Conservation (phyloP, 2,888 invertebrate species). For the Melipona beecheii region DNA sequence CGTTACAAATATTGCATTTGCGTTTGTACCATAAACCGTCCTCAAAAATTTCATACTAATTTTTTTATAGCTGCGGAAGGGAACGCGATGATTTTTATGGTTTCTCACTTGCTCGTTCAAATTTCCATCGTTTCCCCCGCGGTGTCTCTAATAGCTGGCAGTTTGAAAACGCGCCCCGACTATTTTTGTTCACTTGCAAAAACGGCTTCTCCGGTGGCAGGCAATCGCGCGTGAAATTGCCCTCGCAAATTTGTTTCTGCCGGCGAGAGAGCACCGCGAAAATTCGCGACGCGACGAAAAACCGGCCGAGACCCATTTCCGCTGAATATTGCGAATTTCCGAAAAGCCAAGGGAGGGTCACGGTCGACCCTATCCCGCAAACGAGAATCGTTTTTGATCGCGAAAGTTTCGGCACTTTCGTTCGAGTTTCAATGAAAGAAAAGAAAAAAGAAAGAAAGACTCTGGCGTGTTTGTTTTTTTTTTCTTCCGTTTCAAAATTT, state of each 20-base stretch:
- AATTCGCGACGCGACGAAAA: conserved; percentile 2
- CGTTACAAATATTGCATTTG: too few species aligned
- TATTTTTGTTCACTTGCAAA: background rate
- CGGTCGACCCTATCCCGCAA: background rate
- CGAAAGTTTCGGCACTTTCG: background rate
- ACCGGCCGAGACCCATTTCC: conserved; percentile 27
- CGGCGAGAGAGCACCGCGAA: background rate
- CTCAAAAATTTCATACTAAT: too few species aligned
- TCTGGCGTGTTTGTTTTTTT: background rate
- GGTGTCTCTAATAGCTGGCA: background rate
- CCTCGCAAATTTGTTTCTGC: conserved; percentile 30
- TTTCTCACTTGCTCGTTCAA: background rate
- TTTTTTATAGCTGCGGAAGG: too few species aligned
- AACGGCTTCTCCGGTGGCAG: background rate
- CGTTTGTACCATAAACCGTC: too few species aligned
- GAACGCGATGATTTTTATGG: background rate
- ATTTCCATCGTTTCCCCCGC: too few species aligned
- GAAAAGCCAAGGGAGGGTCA: conserved; percentile 2
- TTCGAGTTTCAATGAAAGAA: background rate
- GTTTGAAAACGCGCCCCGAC: background rate
- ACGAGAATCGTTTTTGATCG: conserved; percentile 15
- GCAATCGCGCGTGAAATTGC: conserved; percentile 51
- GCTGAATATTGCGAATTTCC: conserved; percentile 38
- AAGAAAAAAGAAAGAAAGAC: too few species aligned
- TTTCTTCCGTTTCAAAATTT: too few species aligned